These are phyloP conservation scores for Cephonodes hylas DNA, from an alignment of 2,888 invertebrate species.

Conservation along the genomic window DNA sequence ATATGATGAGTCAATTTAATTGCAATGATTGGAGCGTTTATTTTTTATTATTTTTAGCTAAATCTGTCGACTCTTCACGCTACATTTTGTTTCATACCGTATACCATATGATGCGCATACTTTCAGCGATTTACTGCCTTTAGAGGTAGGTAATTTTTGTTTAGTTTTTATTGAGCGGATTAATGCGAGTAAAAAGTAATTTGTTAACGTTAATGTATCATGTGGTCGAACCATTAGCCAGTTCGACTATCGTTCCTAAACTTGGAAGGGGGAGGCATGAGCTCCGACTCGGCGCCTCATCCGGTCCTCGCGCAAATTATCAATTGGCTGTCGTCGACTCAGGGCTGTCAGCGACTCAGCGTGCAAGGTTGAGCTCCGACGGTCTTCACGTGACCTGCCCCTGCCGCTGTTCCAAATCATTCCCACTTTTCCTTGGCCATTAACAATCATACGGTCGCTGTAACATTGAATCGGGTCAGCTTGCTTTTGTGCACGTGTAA, in stretches of 20 bases:
- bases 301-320: slow-evolving; percentile 76
- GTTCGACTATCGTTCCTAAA: slow-evolving; percentile 58
- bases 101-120: neutral
- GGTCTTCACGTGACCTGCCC: slow-evolving; percentile 50
- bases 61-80: too few relatives aligned
- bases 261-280: slow-evolving; percentile 70
- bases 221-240: slow-evolving; percentile 43
- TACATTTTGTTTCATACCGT: neutral
- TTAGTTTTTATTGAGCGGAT: neutral
- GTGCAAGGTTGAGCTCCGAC: slow-evolving; percentile 52
- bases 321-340: slow-evolving; percentile 66
- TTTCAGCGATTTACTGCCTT: neutral
- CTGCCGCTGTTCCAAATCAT: slow-evolving; percentile 34
- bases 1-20: too few relatives aligned
- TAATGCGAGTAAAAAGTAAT: neutral
- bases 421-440: slow-evolving; percentile 4
- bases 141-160: neutral
- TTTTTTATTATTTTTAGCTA: too few relatives aligned
- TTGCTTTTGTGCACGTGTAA: neutral
- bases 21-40: too few relatives aligned
- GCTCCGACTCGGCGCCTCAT: slow-evolving; percentile 67
- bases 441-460: slow-evolving; percentile 5
- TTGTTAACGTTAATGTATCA: neutral
- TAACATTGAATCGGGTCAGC: slow-evolving; percentile 2
- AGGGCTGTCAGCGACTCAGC: slow-evolving; percentile 60